phyloP scores from a whole-genome alignment of 2,113 vertebrate genomes.

The Bos indicus region DNA sequence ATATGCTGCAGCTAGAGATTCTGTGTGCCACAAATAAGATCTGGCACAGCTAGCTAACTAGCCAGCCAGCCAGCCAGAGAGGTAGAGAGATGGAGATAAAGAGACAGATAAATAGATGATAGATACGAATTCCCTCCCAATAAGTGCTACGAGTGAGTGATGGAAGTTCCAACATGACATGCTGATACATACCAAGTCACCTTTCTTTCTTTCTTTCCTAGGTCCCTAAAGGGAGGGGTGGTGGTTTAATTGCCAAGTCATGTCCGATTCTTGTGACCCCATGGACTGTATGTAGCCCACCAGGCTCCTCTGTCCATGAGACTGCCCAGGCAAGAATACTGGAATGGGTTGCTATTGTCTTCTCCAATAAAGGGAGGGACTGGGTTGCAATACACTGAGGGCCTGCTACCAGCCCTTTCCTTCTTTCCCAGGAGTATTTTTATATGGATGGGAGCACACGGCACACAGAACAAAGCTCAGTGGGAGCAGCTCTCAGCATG shows the following conservation, averaged over 20 bases:
- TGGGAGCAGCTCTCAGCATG: accelerated
- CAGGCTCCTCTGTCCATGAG: not conserved
- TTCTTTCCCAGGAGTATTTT: not conserved
- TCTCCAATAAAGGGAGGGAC: not conserved
- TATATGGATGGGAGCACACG: accelerated
- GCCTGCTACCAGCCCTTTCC: not conserved
- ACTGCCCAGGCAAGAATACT: not conserved
- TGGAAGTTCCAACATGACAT: not conserved
- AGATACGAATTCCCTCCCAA: not conserved
- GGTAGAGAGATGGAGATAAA: not conserved
- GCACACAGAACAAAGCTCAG: not conserved
- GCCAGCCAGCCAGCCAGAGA: not conserved
- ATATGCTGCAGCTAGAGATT: not conserved
- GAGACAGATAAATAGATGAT: not conserved
- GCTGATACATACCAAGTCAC: not conserved
- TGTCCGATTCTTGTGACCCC: not conserved
- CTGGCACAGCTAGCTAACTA: not conserved
- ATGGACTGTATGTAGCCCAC: not conserved
- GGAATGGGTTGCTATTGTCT: not conserved
- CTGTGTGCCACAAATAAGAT: not conserved
- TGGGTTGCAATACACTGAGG: too few species aligned
- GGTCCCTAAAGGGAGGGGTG: not conserved
- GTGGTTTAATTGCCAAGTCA: not conserved
- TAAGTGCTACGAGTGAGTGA: not conserved
- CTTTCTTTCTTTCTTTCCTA: not conserved